Evolutionary conservation across 2,888 invertebrate genomes (phyloP), one percentile per base, ranked within the genome.

Genomic region (Drosophila dives): DNA sequence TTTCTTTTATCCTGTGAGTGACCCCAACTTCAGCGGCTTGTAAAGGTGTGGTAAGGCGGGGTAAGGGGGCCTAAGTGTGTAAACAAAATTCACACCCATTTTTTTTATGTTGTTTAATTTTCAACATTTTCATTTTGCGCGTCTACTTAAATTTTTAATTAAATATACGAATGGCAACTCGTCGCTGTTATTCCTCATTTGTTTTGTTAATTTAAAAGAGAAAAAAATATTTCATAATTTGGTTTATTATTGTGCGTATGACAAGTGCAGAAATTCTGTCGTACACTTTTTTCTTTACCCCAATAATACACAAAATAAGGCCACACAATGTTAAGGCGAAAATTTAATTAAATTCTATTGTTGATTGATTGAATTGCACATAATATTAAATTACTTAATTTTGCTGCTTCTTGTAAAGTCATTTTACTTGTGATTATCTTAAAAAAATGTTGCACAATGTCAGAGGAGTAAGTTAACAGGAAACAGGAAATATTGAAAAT

Each of bases 311-410:
- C n/a, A 20, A 62, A 49, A 54, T 54, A 54, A 68, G 68, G 20
- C 10, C 59, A 58, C 38, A 50, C 36, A 71, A 48, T 50, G n/a
- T 1, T 5, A 6, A 20, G 29, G 8, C 4, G 11, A 15, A 54
- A 64, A 80, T 66, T 50, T 58, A 80, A 77, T 77, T 75, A 77
- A 77, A 66, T 33, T 40, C 34, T 34, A 11, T 64, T 51, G 59
- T 77, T 40, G 20, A 58, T 20, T 55, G 45, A 29, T 61, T 61
- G 12, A 40, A 12, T 20, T 23, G 4, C 8, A 29, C 5, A 10
- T 49, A 45, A 23, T 54, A 12, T 38, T 54, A 17, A 12, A 17
- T n/a, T 17, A 11, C 7, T 33, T 23, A 6, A 50, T 33, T 59
- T 2, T 4, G 2, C 5, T 38, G 6, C 10, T n/a, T 32, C 36